Base-by-base conservation (phyloP, 2,888 invertebrate genomes). In the Campoplex capitator region DNA sequence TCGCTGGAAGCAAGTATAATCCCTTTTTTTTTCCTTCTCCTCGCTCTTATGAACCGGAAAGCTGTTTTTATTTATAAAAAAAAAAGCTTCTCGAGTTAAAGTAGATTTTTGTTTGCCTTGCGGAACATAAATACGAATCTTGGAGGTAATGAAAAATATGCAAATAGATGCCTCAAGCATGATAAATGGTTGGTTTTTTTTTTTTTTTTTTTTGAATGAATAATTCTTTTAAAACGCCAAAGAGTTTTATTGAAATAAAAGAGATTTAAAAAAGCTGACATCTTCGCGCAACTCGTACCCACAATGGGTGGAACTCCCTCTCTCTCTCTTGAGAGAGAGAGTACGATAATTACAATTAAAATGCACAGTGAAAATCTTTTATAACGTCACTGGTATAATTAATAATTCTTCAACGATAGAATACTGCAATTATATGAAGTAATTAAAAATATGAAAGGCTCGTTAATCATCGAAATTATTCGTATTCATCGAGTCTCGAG, bases 141-240 rank as follows among this genome's bases (percentile, higher is more conserved):
- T 11, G 42, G 38, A 75, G 65, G 42, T 84, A 65, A 73, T 79
- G 73, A 85, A 85, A 70, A 75, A 80, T 85, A 70, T 80, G 74
- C 71, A 68, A 81, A 80, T 79, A 56, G 45, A n/a, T 28, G 68
- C 74, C 45, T 48, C 68, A 35, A 65, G 28, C 18, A 83, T 70
- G 67, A 62, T 51, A 78, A 56, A 78, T 23, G 35, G 68, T 18
- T 38, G 3, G 3, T 38, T 38, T 38, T 28, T 35, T 32, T 9
- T 9, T 35, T 28, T 35, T 32, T 9, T 4, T 28, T 35, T 32
- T 9, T 9, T 35, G 0, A 28, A 51, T 35, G 28, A 51, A 68
- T 68, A 8, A 56, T 32, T 67, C 38, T 56, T n/a, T 83, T 42
- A 16, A 75, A 75, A 58, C 62, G 38, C 48, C 35, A 56, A 58